These are phyloP conservation scores for Idaea biselata DNA, from an alignment of 2,888 invertebrate genomes.

Conservation along the genomic window DNA sequence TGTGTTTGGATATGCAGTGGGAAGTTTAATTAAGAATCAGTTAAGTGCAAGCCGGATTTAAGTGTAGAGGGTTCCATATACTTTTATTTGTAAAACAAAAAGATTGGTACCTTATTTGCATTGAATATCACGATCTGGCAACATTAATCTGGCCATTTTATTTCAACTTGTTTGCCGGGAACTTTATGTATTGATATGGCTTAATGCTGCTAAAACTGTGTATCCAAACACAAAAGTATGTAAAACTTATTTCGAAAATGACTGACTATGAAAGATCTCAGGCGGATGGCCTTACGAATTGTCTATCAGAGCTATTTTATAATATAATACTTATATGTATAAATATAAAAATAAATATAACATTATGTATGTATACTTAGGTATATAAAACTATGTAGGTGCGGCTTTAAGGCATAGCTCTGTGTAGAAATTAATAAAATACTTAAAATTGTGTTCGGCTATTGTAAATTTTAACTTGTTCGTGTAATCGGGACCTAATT, in stretches of 20 bases:
- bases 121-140: too few relatives aligned
- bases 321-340: slow-evolving; percentile 5
- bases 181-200: background rate
- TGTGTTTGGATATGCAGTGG: background rate
- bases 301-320: slow-evolving; percentile 12
- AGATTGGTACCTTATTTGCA: too few relatives aligned
- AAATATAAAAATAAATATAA: background rate
- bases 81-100: too few relatives aligned
- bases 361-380: slow-evolving; percentile 4
- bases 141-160: too few relatives aligned
- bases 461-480: background rate
- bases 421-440: background rate
- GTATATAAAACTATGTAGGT: slow-evolving; percentile 8
- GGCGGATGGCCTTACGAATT: slow-evolving; percentile 43
- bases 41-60: background rate
- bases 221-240: slow-evolving; percentile 1
- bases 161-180: too few relatives aligned
- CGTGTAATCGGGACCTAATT: background rate
- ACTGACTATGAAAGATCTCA: slow-evolving; percentile 56
- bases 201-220: slow-evolving; percentile 4
- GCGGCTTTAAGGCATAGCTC: slow-evolving; percentile 6
- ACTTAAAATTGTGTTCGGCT: background rate
- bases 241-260: slow-evolving; percentile 21
- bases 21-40: background rate
- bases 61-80: too few relatives aligned